Evolutionary conservation across 2,113 vertebrate genomes (phyloP).

Genomic region (Australoheros scitulus): DNA sequence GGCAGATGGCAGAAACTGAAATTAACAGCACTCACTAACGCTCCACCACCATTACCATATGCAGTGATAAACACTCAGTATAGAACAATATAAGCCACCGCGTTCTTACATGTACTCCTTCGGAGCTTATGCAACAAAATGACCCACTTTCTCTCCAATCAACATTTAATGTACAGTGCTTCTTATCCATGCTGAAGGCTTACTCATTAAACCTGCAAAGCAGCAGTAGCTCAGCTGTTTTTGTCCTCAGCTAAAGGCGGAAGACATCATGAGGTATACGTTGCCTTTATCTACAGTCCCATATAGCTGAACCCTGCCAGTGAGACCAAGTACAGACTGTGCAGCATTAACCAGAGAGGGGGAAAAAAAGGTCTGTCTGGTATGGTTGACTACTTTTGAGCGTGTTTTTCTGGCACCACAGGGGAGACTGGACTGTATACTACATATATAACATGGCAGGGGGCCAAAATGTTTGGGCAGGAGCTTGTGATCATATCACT

Average conservation of each 20-base stretch:
- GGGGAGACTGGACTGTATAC: constrained; percentile 6
- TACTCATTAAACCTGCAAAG: constrained; percentile 51
- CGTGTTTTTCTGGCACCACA: neutral
- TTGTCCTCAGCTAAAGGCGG: constrained; percentile 43
- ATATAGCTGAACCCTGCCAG: constrained; percentile 12
- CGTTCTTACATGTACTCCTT: constrained; percentile 21
- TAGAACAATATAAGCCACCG: constrained; percentile 8
- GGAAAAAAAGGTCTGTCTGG: neutral
- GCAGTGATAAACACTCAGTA: neutral
- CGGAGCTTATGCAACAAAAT: constrained; percentile 12
- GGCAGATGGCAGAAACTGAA: neutral
- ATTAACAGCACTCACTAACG: neutral
- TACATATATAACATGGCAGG: constrained; percentile 4
- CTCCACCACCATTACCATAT: neutral
- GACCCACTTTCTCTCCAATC: constrained; percentile 37
- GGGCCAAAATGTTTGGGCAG: constrained; percentile 7
- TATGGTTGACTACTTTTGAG: constrained; percentile 4
- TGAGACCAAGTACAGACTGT: neutral
- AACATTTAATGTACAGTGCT: neutral
- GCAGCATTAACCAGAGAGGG: neutral
- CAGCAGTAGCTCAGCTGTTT: neutral
- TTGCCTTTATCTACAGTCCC: constrained; percentile 43
- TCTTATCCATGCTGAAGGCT: constrained; percentile 29
- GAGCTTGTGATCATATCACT: constrained; percentile 36
- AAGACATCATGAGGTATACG: constrained; percentile 19